Conservation (phyloP, 2,113 vertebrate species). For the Egretta garzetta region DNA sequence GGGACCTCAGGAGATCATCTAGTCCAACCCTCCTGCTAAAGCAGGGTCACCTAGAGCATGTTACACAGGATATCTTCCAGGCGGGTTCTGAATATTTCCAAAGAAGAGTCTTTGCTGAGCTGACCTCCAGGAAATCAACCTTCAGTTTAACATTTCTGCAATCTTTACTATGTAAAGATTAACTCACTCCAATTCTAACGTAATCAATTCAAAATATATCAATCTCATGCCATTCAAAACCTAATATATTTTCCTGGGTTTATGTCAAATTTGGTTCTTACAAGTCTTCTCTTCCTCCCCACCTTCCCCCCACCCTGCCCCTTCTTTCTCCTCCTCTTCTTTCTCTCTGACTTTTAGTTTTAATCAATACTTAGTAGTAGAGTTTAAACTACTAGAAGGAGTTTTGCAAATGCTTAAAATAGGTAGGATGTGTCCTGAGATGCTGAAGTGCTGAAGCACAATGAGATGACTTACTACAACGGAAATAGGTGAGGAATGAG, state of each 20-base stretch:
- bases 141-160: not conserved
- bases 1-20: too few species aligned
- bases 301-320: accelerated
- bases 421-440: not conserved
- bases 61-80: too few species aligned
- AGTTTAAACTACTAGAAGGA: not conserved
- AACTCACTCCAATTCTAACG: not conserved
- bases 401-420: not conserved
- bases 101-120: not conserved
- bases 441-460: not conserved
- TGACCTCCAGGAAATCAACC: not conserved
- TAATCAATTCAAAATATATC: not conserved
- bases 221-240: not conserved
- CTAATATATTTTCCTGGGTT: not conserved
- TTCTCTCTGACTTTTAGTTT: not conserved
- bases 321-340: not conserved
- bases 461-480: not conserved
- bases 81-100: too few species aligned
- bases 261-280: not conserved
- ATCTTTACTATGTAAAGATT: not conserved
- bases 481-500: not conserved
- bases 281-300: not conserved
- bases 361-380: not conserved
- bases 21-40: too few species aligned
- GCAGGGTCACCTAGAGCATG: too few species aligned